Conservation (phyloP, 2,113 vertebrate species). For the Hymenochirus boettgeri region DNA sequence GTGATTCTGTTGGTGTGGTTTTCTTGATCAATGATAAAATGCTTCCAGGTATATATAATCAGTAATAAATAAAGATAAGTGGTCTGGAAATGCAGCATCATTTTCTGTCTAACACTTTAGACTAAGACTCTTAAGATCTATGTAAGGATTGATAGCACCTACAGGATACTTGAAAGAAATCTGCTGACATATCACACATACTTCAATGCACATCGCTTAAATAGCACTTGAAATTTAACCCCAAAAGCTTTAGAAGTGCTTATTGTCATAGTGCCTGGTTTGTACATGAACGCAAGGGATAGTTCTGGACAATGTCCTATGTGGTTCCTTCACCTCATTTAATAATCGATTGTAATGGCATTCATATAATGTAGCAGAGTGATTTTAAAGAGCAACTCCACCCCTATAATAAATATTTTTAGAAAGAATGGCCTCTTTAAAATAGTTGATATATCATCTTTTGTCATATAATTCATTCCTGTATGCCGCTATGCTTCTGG, state of each 20-base stretch:
- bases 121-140: neutral
- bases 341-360: slow-evolving; percentile 12
- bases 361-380: slow-evolving; percentile 15
- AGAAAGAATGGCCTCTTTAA: no score
- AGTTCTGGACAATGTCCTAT: slow-evolving; percentile 16
- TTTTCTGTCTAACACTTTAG: neutral
- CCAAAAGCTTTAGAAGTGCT: no score
- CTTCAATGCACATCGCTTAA: neutral
- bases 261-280: no score
- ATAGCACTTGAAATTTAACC: no score
- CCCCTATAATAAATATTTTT: no score
- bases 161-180: neutral
- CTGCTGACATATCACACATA: slow-evolving; percentile 13
- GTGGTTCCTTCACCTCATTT: slow-evolving; percentile 9
- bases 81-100: neutral
- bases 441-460: no score
- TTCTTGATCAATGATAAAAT: no score
- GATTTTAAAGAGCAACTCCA: no score
- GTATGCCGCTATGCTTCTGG: no score
- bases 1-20: no score
- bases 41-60: no score
- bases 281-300: neutral
- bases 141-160: neutral
- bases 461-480: no score
- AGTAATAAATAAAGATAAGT: neutral